These are phyloP conservation scores for Tinea pellionella DNA, from an alignment of 2,888 invertebrate species.

Conservation along the genomic window DNA sequence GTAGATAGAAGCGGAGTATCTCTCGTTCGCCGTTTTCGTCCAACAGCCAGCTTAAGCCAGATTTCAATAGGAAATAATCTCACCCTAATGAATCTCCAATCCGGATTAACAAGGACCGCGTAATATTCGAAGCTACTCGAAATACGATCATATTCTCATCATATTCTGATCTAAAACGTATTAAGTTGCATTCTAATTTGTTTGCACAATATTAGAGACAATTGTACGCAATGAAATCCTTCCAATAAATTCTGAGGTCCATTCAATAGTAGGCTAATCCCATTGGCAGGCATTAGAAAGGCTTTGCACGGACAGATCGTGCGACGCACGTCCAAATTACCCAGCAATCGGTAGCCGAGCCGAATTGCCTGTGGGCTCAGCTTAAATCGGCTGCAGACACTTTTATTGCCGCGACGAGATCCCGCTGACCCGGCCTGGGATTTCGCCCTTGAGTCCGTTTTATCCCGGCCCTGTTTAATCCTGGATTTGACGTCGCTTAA, in stretches of 20 bases:
- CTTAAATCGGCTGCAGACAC: constrained; percentile 70
- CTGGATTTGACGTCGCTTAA: constrained; percentile 72
- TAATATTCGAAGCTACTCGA: constrained; percentile 36
- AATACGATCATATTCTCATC: background rate
- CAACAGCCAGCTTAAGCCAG: constrained; percentile 39
- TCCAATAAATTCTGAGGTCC: constrained; percentile 58
- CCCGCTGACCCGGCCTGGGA: constrained; percentile 60
- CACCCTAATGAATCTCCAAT: constrained; percentile 69
- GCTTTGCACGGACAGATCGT: constrained; percentile 66
- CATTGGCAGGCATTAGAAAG: constrained; percentile 63
- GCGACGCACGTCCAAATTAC: constrained; percentile 62
- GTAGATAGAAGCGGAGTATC: background rate
- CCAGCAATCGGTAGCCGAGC: constrained; percentile 65
- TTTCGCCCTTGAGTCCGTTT: constrained; percentile 52
- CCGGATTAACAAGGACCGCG: constrained; percentile 61
- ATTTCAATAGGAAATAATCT: constrained; percentile 71
- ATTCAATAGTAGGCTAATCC: constrained; percentile 62
- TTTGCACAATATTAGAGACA: background rate
- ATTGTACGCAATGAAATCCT: background rate
- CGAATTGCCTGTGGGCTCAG: constrained; percentile 63
- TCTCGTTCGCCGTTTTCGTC: background rate
- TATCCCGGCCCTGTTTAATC: constrained; percentile 64
- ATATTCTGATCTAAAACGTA: background rate
- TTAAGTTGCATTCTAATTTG: background rate
- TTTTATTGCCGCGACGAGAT: constrained; percentile 67